Evolutionary conservation across 2,797 vertebrate species (phyloP), one percentile per base, ranked within the genome.

Genomic region (Ataeniobius toweri): DNA sequence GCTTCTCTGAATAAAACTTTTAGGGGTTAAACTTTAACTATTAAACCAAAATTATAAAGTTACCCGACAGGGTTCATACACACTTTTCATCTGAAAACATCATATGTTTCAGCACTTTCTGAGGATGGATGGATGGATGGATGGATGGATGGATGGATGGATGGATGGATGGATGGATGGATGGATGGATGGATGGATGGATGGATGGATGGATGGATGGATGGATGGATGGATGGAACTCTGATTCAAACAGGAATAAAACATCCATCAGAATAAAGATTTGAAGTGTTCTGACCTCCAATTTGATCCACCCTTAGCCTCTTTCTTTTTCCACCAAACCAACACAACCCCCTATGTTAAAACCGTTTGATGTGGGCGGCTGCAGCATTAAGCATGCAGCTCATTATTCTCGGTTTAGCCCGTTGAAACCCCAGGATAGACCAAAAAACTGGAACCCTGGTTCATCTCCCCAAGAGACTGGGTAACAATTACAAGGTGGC

Each of bases 401-500:
- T 67, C 81, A 73, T 74, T 59, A 56, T 58, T 76, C 79, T 63
- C 18, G 65, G 69, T 71, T 81, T 71, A 77, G 75, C 78, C 78
- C 67, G 58, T 81, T 84, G 88, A 85, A 68, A 76, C 80, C 79
- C 79, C 48, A 24, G 81, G 85, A 88, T 74, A 82, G 83, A 81
- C 73, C 82, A 72, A 71, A 79, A 85, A 78, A 83, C 83, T 67
- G 88, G 85, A 85, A 80, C 80, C 3, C 80, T 68, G 81, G 80
- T 88, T 90, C 91, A 90, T 89, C 89, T 89, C 91, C 80, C 87
- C 86, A 83, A 83, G 87, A 85, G 89, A 92, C 88, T 87, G 88
- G 89, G 75, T 83, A 85, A 89, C 90, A 89, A 92, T 92, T 91
- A 90, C 77, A 6, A 74, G 83, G 84, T 72, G 77, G 85, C 88